Evolutionary conservation across 2,888 invertebrate genomes (phyloP), one percentile per base, ranked within the genome.

Genomic region (Heterodera filipjevi): DNA sequence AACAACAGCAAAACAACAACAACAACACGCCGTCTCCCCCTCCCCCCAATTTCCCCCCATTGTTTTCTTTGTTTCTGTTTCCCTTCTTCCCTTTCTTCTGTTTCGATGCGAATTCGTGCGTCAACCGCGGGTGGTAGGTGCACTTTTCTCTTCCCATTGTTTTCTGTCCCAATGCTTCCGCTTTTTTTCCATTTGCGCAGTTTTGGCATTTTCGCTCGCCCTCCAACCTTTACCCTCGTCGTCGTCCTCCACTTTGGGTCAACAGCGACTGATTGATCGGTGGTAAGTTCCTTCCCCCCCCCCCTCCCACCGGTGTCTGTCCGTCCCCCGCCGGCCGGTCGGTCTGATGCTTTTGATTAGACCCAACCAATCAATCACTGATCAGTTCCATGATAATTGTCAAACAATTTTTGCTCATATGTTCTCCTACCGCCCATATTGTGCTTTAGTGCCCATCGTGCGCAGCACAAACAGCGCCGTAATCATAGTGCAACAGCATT

Each of bases 401-500:
- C n/a, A n/a, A n/a, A n/a, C n/a, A n/a, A n/a, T n/a, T 71, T 16
- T 49, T 33, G 30, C 16, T 33, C 14, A 30, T 49, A 71, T 71
- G 33, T 44, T 71, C 30, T n/a, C 22, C 22, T 6, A 22, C 6
- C 27, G 27, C 27, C 27, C 27, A 2, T 33, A 27, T 22, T 2
- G 1, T 33, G 12, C 27, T 59, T n/a, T 10, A 73, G 78, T 49
- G 77, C 78, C 49, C 68, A 49, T 12, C 53, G 66, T 68, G 78
- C 78, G 30, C 78, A 76, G 71, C 77, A 77, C n/a, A 78, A 78
- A 76, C 53, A 78, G 35, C 74, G 78, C 44, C 53, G 64, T 19
- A 71, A 78, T n/a, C 77, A 77, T 32, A 53, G 68, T n/a, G 53
- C 66, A 30, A 32, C 53, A 22, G 35, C 33, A n/a, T 35, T 27